Conservation (phyloP, 2,113 vertebrate genomes). For the Zapus hudsonius region DNA sequence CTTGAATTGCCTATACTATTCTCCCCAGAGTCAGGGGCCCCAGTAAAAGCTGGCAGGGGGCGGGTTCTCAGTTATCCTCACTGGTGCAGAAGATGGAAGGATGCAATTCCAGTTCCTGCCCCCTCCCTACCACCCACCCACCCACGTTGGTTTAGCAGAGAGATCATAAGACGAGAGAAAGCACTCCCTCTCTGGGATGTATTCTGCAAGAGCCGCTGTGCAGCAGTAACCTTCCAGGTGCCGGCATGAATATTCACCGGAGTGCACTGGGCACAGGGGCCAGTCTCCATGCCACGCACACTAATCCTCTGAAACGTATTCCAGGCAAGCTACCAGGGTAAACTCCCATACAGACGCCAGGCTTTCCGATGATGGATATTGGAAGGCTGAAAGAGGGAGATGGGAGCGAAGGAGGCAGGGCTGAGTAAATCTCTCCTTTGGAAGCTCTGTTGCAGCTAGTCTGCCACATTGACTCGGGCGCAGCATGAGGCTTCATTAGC, state of each 20-base stretch:
- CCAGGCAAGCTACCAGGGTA: constrained; percentile 67
- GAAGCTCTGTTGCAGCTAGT: constrained; percentile 44
- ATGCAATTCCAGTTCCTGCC: not conserved
- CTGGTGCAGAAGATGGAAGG: not conserved
- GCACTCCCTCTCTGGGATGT: constrained; percentile 62
- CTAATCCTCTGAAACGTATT: constrained; percentile 79
- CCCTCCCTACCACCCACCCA: not conserved
- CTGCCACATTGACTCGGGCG: constrained; percentile 54
- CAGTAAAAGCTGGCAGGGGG: not conserved
- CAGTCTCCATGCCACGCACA: constrained; percentile 61
- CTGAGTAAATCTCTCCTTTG: constrained; percentile 39
- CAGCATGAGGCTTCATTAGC: constrained; percentile 66
- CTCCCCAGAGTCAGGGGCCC: not conserved
- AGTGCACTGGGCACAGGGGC: constrained; percentile 47
- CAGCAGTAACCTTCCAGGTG: constrained; percentile 71
- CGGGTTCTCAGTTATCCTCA: not conserved
- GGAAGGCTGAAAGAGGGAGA: constrained; percentile 66
- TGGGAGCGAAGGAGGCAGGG: constrained; percentile 67
- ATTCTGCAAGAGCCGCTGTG: constrained; percentile 67
- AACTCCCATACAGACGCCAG: constrained; percentile 57
- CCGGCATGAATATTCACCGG: constrained; percentile 83
- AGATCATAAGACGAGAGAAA: constrained; percentile 35
- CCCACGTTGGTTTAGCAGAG: constrained; percentile 50
- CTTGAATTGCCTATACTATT: not conserved
- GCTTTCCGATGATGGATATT: constrained; percentile 61